phyloP scores from a whole-genome alignment of 2,797 vertebrate genomes.

The Rhinoraja longicauda region DNA sequence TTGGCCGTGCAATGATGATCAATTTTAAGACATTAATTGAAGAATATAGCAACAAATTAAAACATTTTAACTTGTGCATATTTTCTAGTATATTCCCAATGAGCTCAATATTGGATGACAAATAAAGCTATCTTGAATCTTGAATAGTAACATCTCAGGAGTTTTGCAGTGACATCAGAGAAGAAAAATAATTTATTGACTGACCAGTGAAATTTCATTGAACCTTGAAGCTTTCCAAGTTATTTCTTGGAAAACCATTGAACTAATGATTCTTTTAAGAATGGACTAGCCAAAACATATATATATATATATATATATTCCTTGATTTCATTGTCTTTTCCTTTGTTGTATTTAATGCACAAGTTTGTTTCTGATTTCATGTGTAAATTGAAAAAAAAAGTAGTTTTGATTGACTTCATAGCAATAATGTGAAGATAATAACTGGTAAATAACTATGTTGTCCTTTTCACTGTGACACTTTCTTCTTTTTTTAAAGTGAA shows the following conservation, averaged over 20 bases:
- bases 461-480: constrained; percentile 35
- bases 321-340: background rate
- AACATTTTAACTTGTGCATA: background rate
- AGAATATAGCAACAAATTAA: background rate
- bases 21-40: background rate
- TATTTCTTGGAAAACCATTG: background rate
- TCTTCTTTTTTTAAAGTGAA: constrained; percentile 35
- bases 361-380: background rate
- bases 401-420: background rate
- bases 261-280: background rate
- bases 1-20: background rate
- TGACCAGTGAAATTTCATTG: background rate
- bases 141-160: background rate
- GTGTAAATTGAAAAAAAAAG: background rate
- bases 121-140: no score
- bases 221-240: background rate
- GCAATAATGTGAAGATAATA: constrained; percentile 14
- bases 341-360: background rate
- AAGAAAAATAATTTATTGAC: background rate
- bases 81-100: background rate
- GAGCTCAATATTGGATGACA: no score
- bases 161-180: background rate
- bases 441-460: constrained; percentile 6
- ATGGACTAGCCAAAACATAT: background rate
- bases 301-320: no score